phyloP scores from a whole-genome alignment of 2,113 vertebrate genomes.

The Atherinomorus stipes region DNA sequence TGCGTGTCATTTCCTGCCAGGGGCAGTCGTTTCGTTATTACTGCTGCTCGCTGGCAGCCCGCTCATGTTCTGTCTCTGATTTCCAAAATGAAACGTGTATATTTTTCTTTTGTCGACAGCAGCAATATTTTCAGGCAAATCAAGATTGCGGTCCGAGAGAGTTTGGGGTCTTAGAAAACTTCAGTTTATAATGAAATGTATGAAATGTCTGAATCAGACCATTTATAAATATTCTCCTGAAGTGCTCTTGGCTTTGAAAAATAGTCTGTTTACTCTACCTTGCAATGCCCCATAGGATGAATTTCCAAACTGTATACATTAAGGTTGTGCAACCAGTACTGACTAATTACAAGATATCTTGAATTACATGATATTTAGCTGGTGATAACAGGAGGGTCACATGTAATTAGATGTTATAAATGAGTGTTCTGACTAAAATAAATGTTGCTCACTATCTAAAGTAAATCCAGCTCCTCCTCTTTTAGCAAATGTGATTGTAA shows the following conservation, averaged over 20 bases:
- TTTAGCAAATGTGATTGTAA: constrained; percentile 16
- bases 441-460: constrained; percentile 59
- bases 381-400: constrained; percentile 80
- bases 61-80: constrained; percentile 71
- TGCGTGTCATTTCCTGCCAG: constrained; percentile 80
- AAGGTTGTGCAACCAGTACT: constrained; percentile 68
- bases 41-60: constrained; percentile 68
- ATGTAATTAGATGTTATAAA: constrained; percentile 78
- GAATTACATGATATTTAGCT: constrained; percentile 74
- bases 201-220: constrained; percentile 61
- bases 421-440: constrained; percentile 70
- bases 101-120: constrained; percentile 78
- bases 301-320: constrained; percentile 77
- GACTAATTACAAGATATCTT: constrained; percentile 77
- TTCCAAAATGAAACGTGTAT: constrained; percentile 77
- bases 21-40: constrained; percentile 70
- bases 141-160: constrained; percentile 57
- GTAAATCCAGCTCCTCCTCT: constrained; percentile 29
- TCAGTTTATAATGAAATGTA: constrained; percentile 63
- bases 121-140: constrained; percentile 76
- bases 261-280: constrained; percentile 75
- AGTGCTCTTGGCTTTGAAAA: constrained; percentile 74
- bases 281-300: constrained; percentile 55
- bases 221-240: constrained; percentile 74
- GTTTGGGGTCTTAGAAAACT: constrained; percentile 54